Conservation (phyloP, 2,113 vertebrate genomes). For the Sprattus sprattus region DNA sequence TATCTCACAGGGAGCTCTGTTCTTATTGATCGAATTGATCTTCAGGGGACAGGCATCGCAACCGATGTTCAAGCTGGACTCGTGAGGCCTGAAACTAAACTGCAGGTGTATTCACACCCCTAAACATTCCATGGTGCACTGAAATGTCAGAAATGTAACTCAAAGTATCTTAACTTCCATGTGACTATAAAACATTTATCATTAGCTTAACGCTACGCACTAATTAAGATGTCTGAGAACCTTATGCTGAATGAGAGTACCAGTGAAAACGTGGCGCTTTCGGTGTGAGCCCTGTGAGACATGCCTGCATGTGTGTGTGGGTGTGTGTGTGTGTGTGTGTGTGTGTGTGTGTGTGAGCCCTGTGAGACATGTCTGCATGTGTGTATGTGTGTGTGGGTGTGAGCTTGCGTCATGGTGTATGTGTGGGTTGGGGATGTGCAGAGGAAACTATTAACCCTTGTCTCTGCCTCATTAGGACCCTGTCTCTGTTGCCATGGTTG, state of each 20-base stretch:
- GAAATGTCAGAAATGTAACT: neutral
- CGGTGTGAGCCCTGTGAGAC: constrained; percentile 18
- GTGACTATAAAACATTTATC: neutral
- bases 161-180: neutral
- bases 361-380: no score
- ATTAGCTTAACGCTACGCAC: neutral
- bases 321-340: constrained; percentile 18
- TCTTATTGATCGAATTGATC: no score
- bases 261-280: neutral
- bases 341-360: constrained; percentile 28
- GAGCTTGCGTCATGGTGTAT: constrained; percentile 22
- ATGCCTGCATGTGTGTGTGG: constrained; percentile 5
- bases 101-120: neutral
- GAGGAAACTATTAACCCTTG: constrained; percentile 49
- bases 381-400: constrained; percentile 19
- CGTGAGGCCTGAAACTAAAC: neutral
- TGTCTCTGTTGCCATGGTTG: constrained; percentile 54
- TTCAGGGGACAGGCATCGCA: no score
- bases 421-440: constrained; percentile 28
- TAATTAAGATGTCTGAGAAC: neutral
- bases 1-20: no score
- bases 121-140: neutral
- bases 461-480: constrained; percentile 55
- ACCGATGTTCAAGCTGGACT: neutral
- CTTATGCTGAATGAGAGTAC: neutral